These are phyloP conservation scores for Opisthocomus hoazin DNA, from an alignment of 2,113 vertebrate species.

Conservation along the genomic window DNA sequence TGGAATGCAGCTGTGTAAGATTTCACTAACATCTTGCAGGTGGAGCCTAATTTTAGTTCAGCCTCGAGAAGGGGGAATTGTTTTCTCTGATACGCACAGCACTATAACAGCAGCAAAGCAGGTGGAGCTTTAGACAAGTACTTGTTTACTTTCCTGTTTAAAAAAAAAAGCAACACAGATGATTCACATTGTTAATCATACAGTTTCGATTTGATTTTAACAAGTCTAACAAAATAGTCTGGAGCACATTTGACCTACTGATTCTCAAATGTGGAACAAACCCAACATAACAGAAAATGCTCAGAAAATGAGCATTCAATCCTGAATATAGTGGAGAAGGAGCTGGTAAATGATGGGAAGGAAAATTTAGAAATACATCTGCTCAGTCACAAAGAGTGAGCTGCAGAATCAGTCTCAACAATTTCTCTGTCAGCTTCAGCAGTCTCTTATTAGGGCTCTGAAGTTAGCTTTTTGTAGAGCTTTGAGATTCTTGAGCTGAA, in stretches of 20 bases:
- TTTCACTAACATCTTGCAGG: slow-evolving; percentile 82
- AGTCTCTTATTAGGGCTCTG: slow-evolving; percentile 26
- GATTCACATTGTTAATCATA: slow-evolving; percentile 68
- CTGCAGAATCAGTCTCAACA: slow-evolving; percentile 22
- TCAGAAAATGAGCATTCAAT: slow-evolving; percentile 70
- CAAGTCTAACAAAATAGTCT: slow-evolving; percentile 65
- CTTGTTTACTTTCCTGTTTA: slow-evolving; percentile 69
- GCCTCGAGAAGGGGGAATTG: slow-evolving; percentile 74
- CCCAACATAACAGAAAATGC: slow-evolving; percentile 65
- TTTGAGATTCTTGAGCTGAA: neutral
- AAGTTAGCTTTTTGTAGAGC: slow-evolving; percentile 36
- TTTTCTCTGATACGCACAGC: slow-evolving; percentile 58
- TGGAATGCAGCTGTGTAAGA: slow-evolving; percentile 78
- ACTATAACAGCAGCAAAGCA: slow-evolving; percentile 65
- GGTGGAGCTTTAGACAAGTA: slow-evolving; percentile 63
- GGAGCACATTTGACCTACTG: slow-evolving; percentile 64
- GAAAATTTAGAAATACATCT: slow-evolving; percentile 74
- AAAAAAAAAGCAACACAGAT: slow-evolving; percentile 38
- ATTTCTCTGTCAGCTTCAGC: slow-evolving; percentile 43
- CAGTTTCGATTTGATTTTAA: slow-evolving; percentile 67
- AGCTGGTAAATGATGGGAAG: slow-evolving; percentile 62
- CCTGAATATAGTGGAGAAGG: slow-evolving; percentile 72
- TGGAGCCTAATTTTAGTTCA: slow-evolving; percentile 83
- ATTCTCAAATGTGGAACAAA: slow-evolving; percentile 64
- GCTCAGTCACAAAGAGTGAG: slow-evolving; percentile 65